Base-by-base conservation (phyloP, 2,113 vertebrate species). In the Beaufortia kweichowensis region DNA sequence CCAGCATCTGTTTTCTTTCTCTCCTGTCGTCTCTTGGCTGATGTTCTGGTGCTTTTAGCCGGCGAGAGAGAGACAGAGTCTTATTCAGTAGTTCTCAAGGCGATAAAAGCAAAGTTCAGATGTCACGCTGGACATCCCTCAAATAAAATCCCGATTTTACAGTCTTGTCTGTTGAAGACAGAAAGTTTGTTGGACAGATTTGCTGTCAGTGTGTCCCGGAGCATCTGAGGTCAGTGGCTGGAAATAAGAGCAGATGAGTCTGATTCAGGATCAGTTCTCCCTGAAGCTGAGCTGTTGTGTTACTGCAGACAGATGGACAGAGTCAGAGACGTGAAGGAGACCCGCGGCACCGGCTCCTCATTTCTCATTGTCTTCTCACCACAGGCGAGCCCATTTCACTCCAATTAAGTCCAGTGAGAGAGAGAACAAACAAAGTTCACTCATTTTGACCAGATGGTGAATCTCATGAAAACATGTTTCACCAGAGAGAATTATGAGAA, bases 331-430 rank as follows among this genome's bases (percentile, higher is more conserved):
- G 23, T 55, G 35, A 53, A 65, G 76, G 21, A 57, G 68, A 63
- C 21, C 57, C 55, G 17, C 66, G 53, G 28, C 12, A 3, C 9
- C 15, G 28, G 28, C 43, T 55, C 62, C 39, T 26, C n/a, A 9
- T 33, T 57, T 62, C 64, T 69, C 41, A 69, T 60, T 67, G 35
- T 77, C 61, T 53, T 29, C 50, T 59, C 29, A 62, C 28, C 64
- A 71, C 55, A 80, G 79, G 66, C 64, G 26, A 73, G 43, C 48
- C 60, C 69, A 79, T 85, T 81, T 82, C 28, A 79, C 76, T 81
- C 72, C 39, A 46, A 84, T 82, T 79, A 85, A 78, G 8, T 33
- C 39, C 50, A 59, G 57, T 53, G 64, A 77, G 53, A 62, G 59
- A 26, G 26, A 59, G 43, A 57, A 80, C 50, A 50, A 19, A 50